These are phyloP conservation scores for Cladorhizidae sp. DNA, from an alignment of 37 sponge, comb jelly and placozoan genomes.

Conservation along the genomic window DNA sequence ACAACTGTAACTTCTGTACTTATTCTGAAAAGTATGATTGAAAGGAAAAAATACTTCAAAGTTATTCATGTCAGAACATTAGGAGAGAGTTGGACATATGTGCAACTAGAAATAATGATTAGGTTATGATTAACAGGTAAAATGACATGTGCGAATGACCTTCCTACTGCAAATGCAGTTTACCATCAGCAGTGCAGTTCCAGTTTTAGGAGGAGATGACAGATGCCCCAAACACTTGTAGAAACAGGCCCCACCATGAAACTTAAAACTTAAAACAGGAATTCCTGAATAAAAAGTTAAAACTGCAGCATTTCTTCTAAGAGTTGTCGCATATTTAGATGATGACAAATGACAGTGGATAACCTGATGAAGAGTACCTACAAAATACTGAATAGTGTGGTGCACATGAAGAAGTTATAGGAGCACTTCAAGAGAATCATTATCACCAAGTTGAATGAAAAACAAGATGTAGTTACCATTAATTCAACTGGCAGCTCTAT, in stretches of 20 bases:
- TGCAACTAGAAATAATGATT: slow-evolving; percentile 26
- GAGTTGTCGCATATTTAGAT: slow-evolving; percentile 34
- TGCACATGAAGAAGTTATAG: slow-evolving; percentile 19
- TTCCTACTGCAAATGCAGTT: slow-evolving; percentile 48
- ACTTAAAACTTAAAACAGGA: slow-evolving; percentile 7
- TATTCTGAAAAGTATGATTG: slow-evolving; percentile 16
- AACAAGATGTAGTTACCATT: slow-evolving; percentile 37
- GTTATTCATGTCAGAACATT: slow-evolving; percentile 18
- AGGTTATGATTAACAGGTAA: slow-evolving; percentile 21
- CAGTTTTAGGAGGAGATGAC: slow-evolving; percentile 25
- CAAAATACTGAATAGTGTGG: slow-evolving; percentile 13
- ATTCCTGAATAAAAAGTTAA: slow-evolving; percentile 10
- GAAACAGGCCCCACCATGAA: slow-evolving; percentile 1
- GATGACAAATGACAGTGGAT: slow-evolving; percentile 31
- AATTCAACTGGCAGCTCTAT: slow-evolving; percentile 17
- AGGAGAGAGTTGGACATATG: slow-evolving; percentile 20
- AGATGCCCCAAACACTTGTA: slow-evolving; percentile 22
- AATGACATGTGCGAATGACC: slow-evolving; percentile 24
- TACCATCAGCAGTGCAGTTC: slow-evolving; percentile 28
- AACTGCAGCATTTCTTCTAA: slow-evolving; percentile 25
- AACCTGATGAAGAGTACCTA: slow-evolving; percentile 15
- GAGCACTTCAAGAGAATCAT: slow-evolving; percentile 48
- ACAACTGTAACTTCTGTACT: slow-evolving; percentile 45
- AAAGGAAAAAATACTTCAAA: neutral
- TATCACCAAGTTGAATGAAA: slow-evolving; percentile 33